These are phyloP conservation scores for Phorcus lineatus DNA, from an alignment of 2,888 invertebrate species.

Conservation along the genomic window DNA sequence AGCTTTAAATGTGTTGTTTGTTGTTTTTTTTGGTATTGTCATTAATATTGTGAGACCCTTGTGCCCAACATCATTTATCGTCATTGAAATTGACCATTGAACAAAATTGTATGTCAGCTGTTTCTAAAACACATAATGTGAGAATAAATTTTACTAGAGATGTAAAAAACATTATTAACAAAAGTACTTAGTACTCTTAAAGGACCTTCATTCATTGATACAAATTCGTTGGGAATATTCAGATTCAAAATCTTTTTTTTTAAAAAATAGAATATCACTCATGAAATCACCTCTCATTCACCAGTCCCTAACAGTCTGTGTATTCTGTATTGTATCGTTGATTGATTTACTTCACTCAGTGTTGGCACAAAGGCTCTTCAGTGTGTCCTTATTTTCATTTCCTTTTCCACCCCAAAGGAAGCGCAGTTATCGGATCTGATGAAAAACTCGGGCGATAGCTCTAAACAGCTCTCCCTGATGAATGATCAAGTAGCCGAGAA, in stretches of 20 bases:
- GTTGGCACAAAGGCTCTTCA: slow-evolving; percentile 21
- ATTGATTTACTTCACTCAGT: neutral
- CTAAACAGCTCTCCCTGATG: slow-evolving; percentile 71
- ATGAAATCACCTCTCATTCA: too few relatives aligned
- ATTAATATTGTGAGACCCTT: slow-evolving; percentile 8
- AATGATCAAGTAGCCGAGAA: slow-evolving; percentile 73
- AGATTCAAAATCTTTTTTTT: too few relatives aligned
- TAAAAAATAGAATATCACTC: too few relatives aligned
- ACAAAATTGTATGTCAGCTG: too few relatives aligned
- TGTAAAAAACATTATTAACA: too few relatives aligned
- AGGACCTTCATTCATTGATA: too few relatives aligned
- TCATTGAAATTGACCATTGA: neutral
- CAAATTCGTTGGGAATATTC: too few relatives aligned
- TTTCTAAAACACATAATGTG: too few relatives aligned
- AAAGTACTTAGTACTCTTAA: too few relatives aligned
- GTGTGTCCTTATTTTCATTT: slow-evolving; percentile 39
- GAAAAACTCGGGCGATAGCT: slow-evolving; percentile 74
- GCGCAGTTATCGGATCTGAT: slow-evolving; percentile 71
- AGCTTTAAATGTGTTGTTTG: slow-evolving; percentile 19
- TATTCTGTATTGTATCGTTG: too few relatives aligned
- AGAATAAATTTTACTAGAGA: too few relatives aligned
- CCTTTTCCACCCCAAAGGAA: slow-evolving; percentile 61
- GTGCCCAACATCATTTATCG: neutral
- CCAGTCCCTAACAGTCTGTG: too few relatives aligned
- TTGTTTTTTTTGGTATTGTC: neutral